Conservation (phyloP, 2,888 invertebrate species). For the Hemaris fuciformis region DNA sequence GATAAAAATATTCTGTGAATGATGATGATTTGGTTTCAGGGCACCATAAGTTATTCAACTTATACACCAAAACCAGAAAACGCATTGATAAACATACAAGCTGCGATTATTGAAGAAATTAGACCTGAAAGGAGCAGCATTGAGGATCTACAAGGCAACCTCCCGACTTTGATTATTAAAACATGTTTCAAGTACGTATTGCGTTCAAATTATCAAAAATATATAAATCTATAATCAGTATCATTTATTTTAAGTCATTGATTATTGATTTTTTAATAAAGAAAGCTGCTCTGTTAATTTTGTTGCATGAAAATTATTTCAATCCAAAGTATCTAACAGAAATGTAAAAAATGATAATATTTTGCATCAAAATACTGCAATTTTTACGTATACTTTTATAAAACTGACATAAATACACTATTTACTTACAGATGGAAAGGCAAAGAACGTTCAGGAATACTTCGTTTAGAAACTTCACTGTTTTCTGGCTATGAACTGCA, state of each 20-base stretch:
- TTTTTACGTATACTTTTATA: no score
- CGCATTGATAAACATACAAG: slow-evolving; percentile 81
- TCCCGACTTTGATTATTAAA: slow-evolving; percentile 83
- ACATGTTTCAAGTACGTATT: slow-evolving; percentile 82
- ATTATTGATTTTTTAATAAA: background rate
- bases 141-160: slow-evolving; percentile 84
- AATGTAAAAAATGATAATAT: background rate
- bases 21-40: slow-evolving; percentile 55
- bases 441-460: slow-evolving; percentile 81
- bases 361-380: no score
- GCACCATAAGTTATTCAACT: slow-evolving; percentile 83
- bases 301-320: no score
- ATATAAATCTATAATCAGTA: no score
- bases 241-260: no score
- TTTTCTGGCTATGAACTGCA: slow-evolving; percentile 85
- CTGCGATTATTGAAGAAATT: slow-evolving; percentile 84
- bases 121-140: slow-evolving; percentile 83
- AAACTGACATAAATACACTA: no score
- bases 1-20: no score
- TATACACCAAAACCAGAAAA: slow-evolving; percentile 82
- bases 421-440: slow-evolving; percentile 80
- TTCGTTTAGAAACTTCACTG: slow-evolving; percentile 82
- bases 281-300: no score
- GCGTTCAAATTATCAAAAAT: background rate
- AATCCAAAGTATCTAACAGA: no score